Evolutionary conservation across 2,797 vertebrate genomes (phyloP), one percentile per base, ranked within the genome.

Genomic region (Luscinia luscinia): DNA sequence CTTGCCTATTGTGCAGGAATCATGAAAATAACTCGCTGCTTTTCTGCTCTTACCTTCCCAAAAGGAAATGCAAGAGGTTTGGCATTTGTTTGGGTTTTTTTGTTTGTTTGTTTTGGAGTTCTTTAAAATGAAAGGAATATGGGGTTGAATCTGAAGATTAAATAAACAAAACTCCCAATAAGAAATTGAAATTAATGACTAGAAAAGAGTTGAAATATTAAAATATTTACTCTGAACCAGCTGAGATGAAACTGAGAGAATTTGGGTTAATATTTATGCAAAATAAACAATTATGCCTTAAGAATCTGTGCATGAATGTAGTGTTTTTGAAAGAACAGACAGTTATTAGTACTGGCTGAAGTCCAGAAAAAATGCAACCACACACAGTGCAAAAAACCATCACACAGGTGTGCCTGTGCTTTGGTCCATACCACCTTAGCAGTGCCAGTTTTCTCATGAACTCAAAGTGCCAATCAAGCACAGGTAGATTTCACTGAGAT

Each of bases 81-180:
- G 10, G 11, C 34, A 34, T 34, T 34, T 34, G 34, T 12, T 38
- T 38, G 38, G 6, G 5, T 3, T 5, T 52, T 52, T 22, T 59
- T 2, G 3, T 26, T 59, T 2, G 7, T 23, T 75, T 72, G 2
- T 38, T 40, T 32, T 4, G 5, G 23, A 10, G 0, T 4, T 28
- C 21, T 81, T 75, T 21, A n/a, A 24, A 49, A 7, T 46, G 41
- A 57, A 70, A 59, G 20, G 0, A 43, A 55, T 24, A 49, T 15
- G 27, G 14, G 6, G 43, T 62, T 66, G 24, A 73, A 88, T 64
- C 5, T 43, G 24, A 84, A 76, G 22, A 27, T 43, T 64, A 75
- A 83, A 78, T n/a, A 41, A 61, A 41, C 6, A 57, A 89, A 92
- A 68, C 9, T 74, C n/a, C 34, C 20, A 62, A 18, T 11, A 63